These are phyloP conservation scores for Pseudomyrmex sp. DNA, from an alignment of 1,140 invertebrate genomes.

Conservation along the genomic window DNA sequence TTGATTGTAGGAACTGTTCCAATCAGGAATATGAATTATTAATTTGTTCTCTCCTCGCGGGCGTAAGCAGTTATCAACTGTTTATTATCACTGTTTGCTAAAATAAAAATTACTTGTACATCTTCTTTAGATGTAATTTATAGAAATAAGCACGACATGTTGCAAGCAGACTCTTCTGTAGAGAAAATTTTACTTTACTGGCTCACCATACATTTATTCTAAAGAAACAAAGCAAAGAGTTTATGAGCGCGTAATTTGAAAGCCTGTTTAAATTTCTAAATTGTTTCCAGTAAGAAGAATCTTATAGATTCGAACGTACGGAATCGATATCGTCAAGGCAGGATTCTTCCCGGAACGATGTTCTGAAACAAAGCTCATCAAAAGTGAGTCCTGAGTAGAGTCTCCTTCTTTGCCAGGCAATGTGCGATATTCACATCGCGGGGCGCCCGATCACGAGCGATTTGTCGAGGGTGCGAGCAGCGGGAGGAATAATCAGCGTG, in stretches of 20 bases:
- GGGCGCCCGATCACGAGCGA: conserved; percentile 48
- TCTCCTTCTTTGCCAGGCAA: conserved; percentile 28
- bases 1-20: conserved; percentile 50
- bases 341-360: not conserved
- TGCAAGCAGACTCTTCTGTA: too few relatives aligned
- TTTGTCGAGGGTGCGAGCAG: conserved; percentile 48
- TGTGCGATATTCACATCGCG: conserved; percentile 24
- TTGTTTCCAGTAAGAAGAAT: not conserved
- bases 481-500: conserved; percentile 53
- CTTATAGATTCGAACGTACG: not conserved
- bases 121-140: not conserved
- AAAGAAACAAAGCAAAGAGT: not conserved
- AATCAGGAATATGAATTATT: conserved; percentile 60
- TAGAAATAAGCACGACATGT: too few relatives aligned
- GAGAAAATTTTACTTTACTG: too few relatives aligned
- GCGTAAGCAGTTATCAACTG: conserved; percentile 2
- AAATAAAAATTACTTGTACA: not conserved
- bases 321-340: not conserved
- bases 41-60: conserved; percentile 16
- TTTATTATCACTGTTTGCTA: too few relatives aligned
- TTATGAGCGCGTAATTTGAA: not conserved
- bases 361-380: conserved; percentile 6
- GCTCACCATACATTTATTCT: not conserved
- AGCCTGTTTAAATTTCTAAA: not conserved
- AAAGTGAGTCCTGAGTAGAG: conserved; percentile 25